A percentile compares a stretch with the other conserved stretches of the same genome.
phyloP scores from a whole-genome alignment of 2,113 vertebrate genomes.

The Lanius ludovicianus region DNA sequence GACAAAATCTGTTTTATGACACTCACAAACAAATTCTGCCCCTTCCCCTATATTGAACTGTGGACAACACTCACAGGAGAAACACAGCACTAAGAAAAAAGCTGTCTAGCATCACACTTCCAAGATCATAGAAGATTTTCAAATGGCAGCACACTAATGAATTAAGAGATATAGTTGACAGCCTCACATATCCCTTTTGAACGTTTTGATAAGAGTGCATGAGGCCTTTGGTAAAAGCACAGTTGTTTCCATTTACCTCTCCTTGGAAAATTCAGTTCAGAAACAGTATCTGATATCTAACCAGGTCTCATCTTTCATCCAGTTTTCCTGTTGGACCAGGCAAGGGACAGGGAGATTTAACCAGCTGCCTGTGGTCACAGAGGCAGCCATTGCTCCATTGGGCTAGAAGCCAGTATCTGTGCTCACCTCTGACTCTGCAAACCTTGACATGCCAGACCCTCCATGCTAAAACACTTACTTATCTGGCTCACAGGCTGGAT shows the following conservation, averaged over 20 bases:
- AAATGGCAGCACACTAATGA: neutral
- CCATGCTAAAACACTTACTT: neutral
- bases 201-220: neutral
- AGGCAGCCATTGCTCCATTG: accelerated
- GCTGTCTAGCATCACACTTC: neutral
- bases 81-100: neutral
- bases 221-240: neutral
- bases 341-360: neutral
- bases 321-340: constrained; percentile 1
- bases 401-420: neutral
- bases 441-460: neutral
- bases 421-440: neutral
- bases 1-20: neutral
- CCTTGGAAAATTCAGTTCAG: constrained; percentile 10
- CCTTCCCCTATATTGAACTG: neutral
- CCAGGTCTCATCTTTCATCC: neutral
- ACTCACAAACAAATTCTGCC: neutral
- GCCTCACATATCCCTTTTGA: neutral
- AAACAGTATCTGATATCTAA: constrained; percentile 18
- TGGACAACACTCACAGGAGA: neutral
- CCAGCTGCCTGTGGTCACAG: neutral
- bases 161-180: neutral
- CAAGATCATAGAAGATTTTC: neutral
- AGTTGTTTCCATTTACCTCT: neutral
- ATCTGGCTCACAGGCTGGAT: neutral